Base-by-base conservation (phyloP, 1,140 invertebrate genomes). In the Varroa destructor region DNA sequence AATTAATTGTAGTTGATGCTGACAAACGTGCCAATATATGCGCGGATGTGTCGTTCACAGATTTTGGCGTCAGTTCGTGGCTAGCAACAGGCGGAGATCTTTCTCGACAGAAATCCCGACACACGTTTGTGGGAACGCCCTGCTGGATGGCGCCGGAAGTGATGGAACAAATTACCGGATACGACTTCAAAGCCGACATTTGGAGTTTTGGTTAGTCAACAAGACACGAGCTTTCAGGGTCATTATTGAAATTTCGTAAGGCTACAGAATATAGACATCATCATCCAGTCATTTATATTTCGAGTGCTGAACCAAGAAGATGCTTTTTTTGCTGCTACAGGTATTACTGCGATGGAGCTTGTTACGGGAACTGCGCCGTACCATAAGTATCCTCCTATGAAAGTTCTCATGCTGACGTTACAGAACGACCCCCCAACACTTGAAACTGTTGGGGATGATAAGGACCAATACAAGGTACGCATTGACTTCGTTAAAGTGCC, bases 131-230 rank as follows among this genome's bases (percentile, higher is more conserved):
- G 25, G 85, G 84, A 5, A 86, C 84, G 2, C 84, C 94, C 0
- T 98, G 95, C 79, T 99, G 94, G 94, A 98, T 98, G 95, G 95
- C 95, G n/a, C 95, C 95, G 10, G 96, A 99, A 84, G 93, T 98
- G 73, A 97, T 97, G 93, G 93, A 98, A 83, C 93, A 97, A 85
- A 88, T 88, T 73, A 75, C 80, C 51, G 83, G 83, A 0, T 84
- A 84, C 75, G 81, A 83, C 74, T 82, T 80, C 76, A 84, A 84
- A 74, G 84, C 83, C 42, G 83, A 84, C 75, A 84, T 84, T 58
- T 84, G 83, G 83, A 81, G 80, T 74, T 80, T 84, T 72, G 71
- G 61, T 67, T 12, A 67, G 61, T 67, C 8, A 8, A 51, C 25
- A 25, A 25, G 25, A 51, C 46, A 8, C 8, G 4, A 51, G 46